These are phyloP conservation scores for Rhingia campestris DNA, from an alignment of 2,888 invertebrate genomes.

Conservation along the genomic window DNA sequence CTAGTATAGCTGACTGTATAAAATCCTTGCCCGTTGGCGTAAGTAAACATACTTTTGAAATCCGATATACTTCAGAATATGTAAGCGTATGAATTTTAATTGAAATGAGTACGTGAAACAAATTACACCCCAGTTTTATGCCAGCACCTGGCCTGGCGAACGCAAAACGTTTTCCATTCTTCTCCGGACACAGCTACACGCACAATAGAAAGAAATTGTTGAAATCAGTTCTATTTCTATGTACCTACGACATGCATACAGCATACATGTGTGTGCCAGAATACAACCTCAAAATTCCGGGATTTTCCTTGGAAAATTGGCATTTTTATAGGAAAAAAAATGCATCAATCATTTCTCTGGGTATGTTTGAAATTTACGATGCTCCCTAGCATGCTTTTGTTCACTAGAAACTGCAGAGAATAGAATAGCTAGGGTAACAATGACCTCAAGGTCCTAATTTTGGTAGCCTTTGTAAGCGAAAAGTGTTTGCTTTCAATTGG, in stretches of 20 bases:
- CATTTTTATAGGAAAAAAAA: constrained; percentile 59
- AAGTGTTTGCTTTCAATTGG: constrained; percentile 71
- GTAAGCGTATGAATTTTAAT: constrained; percentile 71
- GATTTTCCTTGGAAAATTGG: constrained; percentile 54
- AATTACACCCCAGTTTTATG: constrained; percentile 70
- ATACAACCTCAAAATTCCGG: constrained; percentile 22
- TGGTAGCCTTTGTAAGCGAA: constrained; percentile 55
- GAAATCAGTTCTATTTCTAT: too few relatives aligned
- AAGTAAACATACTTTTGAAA: constrained; percentile 68
- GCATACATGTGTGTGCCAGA: neutral
- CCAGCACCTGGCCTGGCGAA: constrained; percentile 63
- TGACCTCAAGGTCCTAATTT: constrained; percentile 62
- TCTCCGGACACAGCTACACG: constrained; percentile 5
- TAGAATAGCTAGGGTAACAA: constrained; percentile 48
- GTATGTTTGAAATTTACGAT: constrained; percentile 38
- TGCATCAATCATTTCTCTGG: constrained; percentile 63
- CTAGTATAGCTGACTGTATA: constrained; percentile 21
- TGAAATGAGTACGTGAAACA: constrained; percentile 66
- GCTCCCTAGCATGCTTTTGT: constrained; percentile 34
- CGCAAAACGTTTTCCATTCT: constrained; percentile 40
- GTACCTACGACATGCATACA: neutral
- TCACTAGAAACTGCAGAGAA: neutral
- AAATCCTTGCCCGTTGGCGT: constrained; percentile 56
- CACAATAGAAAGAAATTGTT: constrained; percentile 33
- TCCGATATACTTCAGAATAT: constrained; percentile 65